Conservation (phyloP, 2,113 vertebrate species). For the Penelope pileata region DNA sequence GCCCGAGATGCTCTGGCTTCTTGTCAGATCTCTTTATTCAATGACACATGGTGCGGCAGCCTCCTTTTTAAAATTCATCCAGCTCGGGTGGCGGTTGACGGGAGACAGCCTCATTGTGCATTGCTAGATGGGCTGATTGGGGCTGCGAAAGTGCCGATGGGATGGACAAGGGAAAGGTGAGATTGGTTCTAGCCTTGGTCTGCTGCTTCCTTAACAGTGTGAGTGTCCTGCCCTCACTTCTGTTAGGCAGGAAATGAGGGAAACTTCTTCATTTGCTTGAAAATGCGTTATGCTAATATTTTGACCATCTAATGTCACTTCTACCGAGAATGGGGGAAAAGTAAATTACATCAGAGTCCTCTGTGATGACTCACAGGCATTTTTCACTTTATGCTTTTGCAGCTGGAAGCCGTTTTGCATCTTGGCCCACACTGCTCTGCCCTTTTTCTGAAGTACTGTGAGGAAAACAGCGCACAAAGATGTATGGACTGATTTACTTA, state of each 20-base stretch:
- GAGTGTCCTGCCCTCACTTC: conserved; percentile 44
- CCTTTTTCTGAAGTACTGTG: neutral
- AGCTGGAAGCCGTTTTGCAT: neutral
- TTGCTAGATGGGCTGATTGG: conserved; percentile 74
- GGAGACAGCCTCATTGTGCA: conserved; percentile 78
- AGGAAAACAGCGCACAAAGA: conserved; percentile 19
- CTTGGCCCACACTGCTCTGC: neutral
- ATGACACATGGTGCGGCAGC: conserved; percentile 56
- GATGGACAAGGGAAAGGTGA: conserved; percentile 79
- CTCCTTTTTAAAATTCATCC: conserved; percentile 74
- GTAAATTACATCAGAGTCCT: conserved; percentile 17
- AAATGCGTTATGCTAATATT: conserved; percentile 34
- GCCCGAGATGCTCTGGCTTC: conserved; percentile 62
- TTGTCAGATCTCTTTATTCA: conserved; percentile 73
- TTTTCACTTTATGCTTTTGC: conserved; percentile 46
- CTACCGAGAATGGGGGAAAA: neutral
- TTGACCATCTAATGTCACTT: neutral
- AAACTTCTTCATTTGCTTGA: conserved; percentile 51
- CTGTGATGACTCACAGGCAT: neutral
- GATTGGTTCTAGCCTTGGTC: conserved; percentile 85
- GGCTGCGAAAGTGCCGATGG: conserved; percentile 81
- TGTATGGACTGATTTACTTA: conserved; percentile 26
- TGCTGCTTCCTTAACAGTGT: conserved; percentile 81
- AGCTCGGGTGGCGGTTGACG: conserved; percentile 80
- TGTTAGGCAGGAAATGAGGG: neutral